Evolutionary conservation across 1,140 invertebrate genomes (phyloP), one percentile per base, ranked within the genome.

Genomic region (Heliconius hermathena): DNA sequence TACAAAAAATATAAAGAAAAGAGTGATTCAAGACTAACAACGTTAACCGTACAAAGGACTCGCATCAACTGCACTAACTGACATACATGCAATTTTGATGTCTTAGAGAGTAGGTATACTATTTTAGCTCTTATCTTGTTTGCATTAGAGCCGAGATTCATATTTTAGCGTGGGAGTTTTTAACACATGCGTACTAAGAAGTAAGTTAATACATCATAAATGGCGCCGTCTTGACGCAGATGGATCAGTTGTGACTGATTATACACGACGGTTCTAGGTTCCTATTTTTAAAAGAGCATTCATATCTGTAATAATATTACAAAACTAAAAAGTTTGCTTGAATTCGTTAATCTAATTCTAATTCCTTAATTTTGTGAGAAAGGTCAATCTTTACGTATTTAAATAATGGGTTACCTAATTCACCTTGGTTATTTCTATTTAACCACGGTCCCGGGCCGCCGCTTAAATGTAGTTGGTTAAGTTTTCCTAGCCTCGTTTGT

Each of bases 121-220:
- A 66, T 29, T 66, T 66, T 29, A 13, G 9, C 11, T 16, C 8
- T 2, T 66, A 66, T 66, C 5, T 13, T 13, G 2, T 66, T 13
- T 26, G 22, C 2, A 1, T 4, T 66, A 66, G 26, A 26, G 60
- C 8, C 60, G 8, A 66, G 1, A 16, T 66, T 66, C 4, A 22
- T 11, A 22, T 57, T n/a, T 22, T 16, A 5, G 22, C 1, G 22
- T 66, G 60, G 60, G 22, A 11, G 57, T 26, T 46, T 22, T 66
- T 26, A 26, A 66, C 60, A 66, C 60, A 66, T 66, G 60, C 60
- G 60, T 66, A 66, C 11, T 66, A 66, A 66, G 60, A 66, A 66
- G 26, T 29, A 22, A 29, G 22, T 16, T 13, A 26, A 66, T n/a
- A 46, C 41, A 22, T 66, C 22, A 11, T 66, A 66, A 66, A 66